Conservation (phyloP, 64 coral and sea anemone species). For the Montipora sp. region DNA sequence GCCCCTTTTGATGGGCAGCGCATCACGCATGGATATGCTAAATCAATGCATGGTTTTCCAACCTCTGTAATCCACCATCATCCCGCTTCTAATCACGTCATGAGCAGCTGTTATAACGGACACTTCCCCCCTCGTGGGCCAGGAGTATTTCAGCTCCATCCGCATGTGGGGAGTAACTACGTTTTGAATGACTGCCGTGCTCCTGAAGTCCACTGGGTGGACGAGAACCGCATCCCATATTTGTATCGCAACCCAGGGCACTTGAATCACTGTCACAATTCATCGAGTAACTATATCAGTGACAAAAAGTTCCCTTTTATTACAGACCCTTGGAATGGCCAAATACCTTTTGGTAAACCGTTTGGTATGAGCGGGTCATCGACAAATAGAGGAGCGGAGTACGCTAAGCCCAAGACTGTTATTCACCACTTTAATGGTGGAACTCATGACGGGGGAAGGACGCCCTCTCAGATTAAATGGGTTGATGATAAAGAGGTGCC, state of each 20-base stretch:
- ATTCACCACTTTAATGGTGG: constrained; percentile 82
- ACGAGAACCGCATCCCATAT: constrained; percentile 92
- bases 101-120: constrained; percentile 80
- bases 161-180: constrained; percentile 61
- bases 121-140: constrained; percentile 45
- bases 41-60: constrained; percentile 68
- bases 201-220: constrained; percentile 87
- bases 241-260: constrained; percentile 74
- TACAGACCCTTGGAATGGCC: constrained; percentile 54
- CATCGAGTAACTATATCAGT: constrained; percentile 37
- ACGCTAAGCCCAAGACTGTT: constrained; percentile 82
- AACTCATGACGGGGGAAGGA: constrained; percentile 38
- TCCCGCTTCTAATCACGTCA: constrained; percentile 69
- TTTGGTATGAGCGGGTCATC: constrained; percentile 3
- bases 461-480: constrained; percentile 68
- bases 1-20: background rate
- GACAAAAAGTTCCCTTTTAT: constrained; percentile 75
- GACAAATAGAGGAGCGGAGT: constrained; percentile 48
- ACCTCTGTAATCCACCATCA: constrained; percentile 93
- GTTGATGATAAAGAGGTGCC: constrained; percentile 86
- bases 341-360: constrained; percentile 42
- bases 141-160: constrained; percentile 39
- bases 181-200: constrained; percentile 50
- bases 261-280: constrained; percentile 69
- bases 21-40: constrained; percentile 17